A percentile compares a stretch with the other conserved stretches of the same genome.
Evolutionary conservation across 2,888 invertebrate genomes (phyloP).

Genomic region (Volucella inanis): DNA sequence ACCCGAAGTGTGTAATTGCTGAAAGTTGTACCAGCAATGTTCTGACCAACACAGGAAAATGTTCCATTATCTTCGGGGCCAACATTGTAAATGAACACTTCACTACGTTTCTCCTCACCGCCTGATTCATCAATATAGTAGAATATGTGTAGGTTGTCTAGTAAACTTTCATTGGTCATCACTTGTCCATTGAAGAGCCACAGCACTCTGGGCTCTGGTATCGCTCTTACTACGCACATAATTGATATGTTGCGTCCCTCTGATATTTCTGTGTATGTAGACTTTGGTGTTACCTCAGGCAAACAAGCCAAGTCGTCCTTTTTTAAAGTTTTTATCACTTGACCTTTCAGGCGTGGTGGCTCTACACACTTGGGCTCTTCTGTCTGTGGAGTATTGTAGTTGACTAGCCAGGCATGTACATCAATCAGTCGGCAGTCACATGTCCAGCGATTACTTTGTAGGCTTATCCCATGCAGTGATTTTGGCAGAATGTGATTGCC

Average conservation of each 20-base stretch:
- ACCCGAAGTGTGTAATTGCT: conserved; percentile 92
- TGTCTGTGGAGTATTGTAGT: conserved; percentile 90
- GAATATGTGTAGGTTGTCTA: conserved; percentile 87
- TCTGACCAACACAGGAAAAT: conserved; percentile 93
- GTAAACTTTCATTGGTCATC: conserved; percentile 89
- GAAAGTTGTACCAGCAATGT: conserved; percentile 90
- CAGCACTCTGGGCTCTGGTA: conserved; percentile 91
- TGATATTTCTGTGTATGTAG: conserved; percentile 89
- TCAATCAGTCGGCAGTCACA: conserved; percentile 93
- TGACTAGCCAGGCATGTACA: conserved; percentile 90
- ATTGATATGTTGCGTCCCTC: conserved; percentile 92
- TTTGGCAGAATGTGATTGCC: conserved; percentile 89
- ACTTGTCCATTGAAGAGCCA: conserved; percentile 94
- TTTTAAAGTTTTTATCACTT: conserved; percentile 87
- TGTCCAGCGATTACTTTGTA: conserved; percentile 94
- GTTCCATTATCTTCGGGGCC: conserved; percentile 92
- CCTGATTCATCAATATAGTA: conserved; percentile 89
- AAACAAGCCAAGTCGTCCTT: conserved; percentile 90
- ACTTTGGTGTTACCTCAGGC: conserved; percentile 90
- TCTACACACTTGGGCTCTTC: conserved; percentile 90
- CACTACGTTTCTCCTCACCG: conserved; percentile 90
- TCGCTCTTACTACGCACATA: conserved; percentile 90
- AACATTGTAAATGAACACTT: conserved; percentile 90
- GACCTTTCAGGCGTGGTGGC: conserved; percentile 87
- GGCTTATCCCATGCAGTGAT: conserved; percentile 89